Conservation (phyloP, 2,888 invertebrate species). For the Trissolcus brochymenae region DNA sequence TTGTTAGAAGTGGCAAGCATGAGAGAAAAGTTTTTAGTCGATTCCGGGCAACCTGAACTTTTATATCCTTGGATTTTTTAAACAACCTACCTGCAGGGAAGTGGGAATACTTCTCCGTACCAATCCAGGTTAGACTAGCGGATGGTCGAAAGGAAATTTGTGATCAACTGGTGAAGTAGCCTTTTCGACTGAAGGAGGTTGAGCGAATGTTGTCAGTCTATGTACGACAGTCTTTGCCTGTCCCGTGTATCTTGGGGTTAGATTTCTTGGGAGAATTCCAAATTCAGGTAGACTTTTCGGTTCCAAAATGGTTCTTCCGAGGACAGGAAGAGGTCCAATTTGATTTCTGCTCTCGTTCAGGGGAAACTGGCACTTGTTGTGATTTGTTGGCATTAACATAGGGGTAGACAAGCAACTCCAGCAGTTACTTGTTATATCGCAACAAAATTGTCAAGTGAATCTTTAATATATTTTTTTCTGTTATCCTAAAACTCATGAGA, state of each 20-base stretch:
- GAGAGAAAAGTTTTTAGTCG: background rate
- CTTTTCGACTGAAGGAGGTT: background rate
- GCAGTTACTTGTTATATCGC: too few species aligned
- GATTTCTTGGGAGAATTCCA: background rate
- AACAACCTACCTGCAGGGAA: background rate
- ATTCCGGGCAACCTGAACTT: background rate
- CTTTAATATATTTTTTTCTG: too few species aligned
- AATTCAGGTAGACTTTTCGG: background rate
- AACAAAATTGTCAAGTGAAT: too few species aligned
- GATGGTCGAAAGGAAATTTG: background rate
- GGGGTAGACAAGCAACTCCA: too few species aligned
- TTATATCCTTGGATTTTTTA: background rate
- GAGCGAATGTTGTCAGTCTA: background rate
- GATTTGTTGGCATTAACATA: background rate
- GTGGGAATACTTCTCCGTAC: background rate
- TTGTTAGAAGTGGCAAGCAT: background rate
- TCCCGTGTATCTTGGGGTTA: slow-evolving; percentile 3
- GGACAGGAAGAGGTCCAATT: background rate
- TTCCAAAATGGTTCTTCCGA: background rate
- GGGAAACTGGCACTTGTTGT: background rate
- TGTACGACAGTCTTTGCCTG: background rate
- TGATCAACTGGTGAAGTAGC: background rate
- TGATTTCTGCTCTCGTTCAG: background rate
- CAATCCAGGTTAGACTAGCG: background rate
- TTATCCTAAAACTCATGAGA: too few species aligned